Conservation (phyloP, 2,888 invertebrate species). For the Cosmia trapezina region DNA sequence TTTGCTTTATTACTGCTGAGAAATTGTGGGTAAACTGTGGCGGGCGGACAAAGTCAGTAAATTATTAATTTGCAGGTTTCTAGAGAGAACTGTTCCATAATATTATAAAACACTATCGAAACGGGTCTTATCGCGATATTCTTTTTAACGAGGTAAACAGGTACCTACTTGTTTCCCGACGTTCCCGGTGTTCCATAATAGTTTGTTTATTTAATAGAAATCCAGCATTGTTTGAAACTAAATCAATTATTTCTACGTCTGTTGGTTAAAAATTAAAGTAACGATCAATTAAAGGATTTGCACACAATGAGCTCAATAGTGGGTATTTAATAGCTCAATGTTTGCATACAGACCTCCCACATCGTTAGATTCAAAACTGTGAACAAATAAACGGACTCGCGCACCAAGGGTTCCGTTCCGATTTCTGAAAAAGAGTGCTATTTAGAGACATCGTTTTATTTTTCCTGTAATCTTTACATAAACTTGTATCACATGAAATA, state of each 20-base stretch:
- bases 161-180: no score
- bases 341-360: background rate
- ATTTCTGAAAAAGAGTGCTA: no score
- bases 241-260: constrained; percentile 7
- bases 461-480: no score
- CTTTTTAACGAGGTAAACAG: no score
- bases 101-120: no score
- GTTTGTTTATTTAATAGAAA: constrained; percentile 8
- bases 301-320: background rate
- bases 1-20: constrained; percentile 10
- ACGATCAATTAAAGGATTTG: background rate
- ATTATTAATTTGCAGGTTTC: background rate
- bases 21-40: background rate
- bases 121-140: no score
- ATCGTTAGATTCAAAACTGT: background rate
- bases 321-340: background rate
- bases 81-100: background rate
- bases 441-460: no score
- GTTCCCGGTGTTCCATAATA: no score
- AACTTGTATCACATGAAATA: no score
- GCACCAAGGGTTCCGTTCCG: no score
- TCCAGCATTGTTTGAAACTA: background rate
- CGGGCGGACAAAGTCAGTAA: background rate
- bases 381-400: no score
- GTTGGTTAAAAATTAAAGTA: constrained; percentile 15